These are phyloP conservation scores for Phortica variegata DNA, from an alignment of 1,140 invertebrate genomes.

Conservation along the genomic window DNA sequence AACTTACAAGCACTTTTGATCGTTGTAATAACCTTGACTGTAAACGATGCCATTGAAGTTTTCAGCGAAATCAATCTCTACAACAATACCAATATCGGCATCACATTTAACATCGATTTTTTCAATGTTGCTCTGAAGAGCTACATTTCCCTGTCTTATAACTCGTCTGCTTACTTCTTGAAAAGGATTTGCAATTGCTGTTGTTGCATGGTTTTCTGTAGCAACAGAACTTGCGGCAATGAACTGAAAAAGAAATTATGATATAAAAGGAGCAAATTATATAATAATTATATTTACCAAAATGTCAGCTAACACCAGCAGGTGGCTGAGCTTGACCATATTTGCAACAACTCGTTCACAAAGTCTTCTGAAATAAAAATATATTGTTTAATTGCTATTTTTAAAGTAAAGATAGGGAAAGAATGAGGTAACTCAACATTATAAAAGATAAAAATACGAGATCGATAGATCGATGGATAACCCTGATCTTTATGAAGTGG, in stretches of 20 bases:
- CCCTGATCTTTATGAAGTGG: background rate
- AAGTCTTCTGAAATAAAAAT: background rate
- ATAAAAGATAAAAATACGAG: background rate
- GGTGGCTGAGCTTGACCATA: conserved; percentile 42
- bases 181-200: conserved; percentile 8
- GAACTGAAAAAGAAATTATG: conserved; percentile 33
- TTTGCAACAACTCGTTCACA: background rate
- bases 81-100: conserved; percentile 61
- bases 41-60: conserved; percentile 73
- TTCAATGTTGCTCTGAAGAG: conserved; percentile 55
- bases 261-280: conserved; percentile 10
- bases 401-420: background rate
- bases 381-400: background rate
- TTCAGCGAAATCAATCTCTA: conserved; percentile 66
- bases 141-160: background rate
- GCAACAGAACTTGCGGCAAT: conserved; percentile 17
- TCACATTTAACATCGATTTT: conserved; percentile 68
- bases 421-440: background rate
- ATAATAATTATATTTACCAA: conserved; percentile 26
- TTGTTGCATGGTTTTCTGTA: background rate
- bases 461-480: background rate
- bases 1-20: conserved; percentile 66
- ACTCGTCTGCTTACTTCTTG: conserved; percentile 18
- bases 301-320: conserved; percentile 38
- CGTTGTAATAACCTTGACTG: conserved; percentile 69